A percentile compares a stretch with the other conserved stretches of the same genome.
Evolutionary conservation across 35 echinoderm and acorn worm species (phyloP).

Genomic region (Diadema setosum): DNA sequence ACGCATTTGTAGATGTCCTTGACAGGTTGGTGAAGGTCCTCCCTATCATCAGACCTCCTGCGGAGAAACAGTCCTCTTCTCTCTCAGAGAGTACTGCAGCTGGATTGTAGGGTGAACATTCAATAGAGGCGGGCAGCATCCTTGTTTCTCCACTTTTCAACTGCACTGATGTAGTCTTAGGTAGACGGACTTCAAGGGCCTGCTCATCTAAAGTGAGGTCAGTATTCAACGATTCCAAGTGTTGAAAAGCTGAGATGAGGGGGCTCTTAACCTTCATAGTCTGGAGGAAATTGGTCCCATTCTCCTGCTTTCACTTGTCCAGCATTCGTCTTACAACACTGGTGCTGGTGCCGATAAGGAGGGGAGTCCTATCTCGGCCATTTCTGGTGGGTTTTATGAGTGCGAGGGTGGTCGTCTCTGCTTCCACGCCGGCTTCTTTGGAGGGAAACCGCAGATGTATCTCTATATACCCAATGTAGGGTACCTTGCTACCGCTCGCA

Average conservation of each 20-base stretch:
- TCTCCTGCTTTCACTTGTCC: not conserved
- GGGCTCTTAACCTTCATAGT: not conserved
- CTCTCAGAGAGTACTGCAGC: not conserved
- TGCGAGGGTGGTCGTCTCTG: not conserved
- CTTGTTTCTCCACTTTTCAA: not conserved
- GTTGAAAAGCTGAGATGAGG: not conserved
- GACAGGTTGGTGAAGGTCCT: not conserved
- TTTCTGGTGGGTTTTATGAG: not conserved
- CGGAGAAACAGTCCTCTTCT: not conserved
- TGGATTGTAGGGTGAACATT: not conserved
- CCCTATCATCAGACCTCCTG: too few relatives aligned
- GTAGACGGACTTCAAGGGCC: not conserved
- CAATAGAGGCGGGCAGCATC: not conserved
- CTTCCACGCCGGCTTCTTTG: too few relatives aligned
- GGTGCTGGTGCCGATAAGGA: slow-evolving; percentile 32
- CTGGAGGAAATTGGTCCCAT: not conserved
- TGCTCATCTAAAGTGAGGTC: too few relatives aligned
- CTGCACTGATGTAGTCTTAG: not conserved
- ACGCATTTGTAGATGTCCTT: not conserved
- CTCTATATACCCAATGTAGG: slow-evolving; percentile 47
- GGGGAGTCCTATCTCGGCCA: not conserved
- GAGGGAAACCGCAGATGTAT: not conserved
- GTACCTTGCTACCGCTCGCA: slow-evolving; percentile 47
- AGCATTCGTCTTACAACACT: not conserved
- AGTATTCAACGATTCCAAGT: not conserved